Conservation (phyloP, 1,140 invertebrate species). For the Drosophila auraria region DNA sequence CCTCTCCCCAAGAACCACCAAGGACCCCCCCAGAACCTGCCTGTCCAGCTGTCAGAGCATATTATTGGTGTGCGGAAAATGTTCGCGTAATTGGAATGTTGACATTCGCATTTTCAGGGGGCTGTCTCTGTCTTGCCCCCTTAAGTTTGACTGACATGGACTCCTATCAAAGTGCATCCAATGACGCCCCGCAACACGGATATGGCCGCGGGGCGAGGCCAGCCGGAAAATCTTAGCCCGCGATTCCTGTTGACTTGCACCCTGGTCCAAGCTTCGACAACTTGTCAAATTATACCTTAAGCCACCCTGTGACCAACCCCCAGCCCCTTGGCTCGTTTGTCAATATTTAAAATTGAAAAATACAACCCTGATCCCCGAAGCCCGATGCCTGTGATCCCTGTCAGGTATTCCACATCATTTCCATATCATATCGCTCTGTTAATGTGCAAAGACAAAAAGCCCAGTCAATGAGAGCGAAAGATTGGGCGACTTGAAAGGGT, state of each 20-base stretch:
- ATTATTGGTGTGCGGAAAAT: slow-evolving; percentile 85
- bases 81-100: slow-evolving; percentile 85
- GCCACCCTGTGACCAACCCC: slow-evolving; percentile 38
- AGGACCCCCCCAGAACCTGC: slow-evolving; percentile 14
- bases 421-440: slow-evolving; percentile 74
- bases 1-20: neutral
- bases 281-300: slow-evolving; percentile 79
- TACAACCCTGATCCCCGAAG: slow-evolving; percentile 36
- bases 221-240: slow-evolving; percentile 31
- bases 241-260: slow-evolving; percentile 55
- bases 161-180: slow-evolving; percentile 71
- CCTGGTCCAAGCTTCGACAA: slow-evolving; percentile 69
- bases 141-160: slow-evolving; percentile 38
- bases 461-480: slow-evolving; percentile 67
- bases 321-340: slow-evolving; percentile 42
- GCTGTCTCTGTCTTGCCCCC: slow-evolving; percentile 2
- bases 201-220: slow-evolving; percentile 30
- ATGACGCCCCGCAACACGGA: slow-evolving; percentile 44
- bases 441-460: slow-evolving; percentile 64
- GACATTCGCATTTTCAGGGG: slow-evolving; percentile 79
- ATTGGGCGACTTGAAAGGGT: neutral
- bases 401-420: slow-evolving; percentile 75
- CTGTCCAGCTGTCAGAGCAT: slow-evolving; percentile 73
- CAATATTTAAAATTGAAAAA: slow-evolving; percentile 84
- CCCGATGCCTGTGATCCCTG: neutral